Evolutionary conservation across 2,113 vertebrate species (phyloP).

Genomic region (Aptenodytes patagonicus): DNA sequence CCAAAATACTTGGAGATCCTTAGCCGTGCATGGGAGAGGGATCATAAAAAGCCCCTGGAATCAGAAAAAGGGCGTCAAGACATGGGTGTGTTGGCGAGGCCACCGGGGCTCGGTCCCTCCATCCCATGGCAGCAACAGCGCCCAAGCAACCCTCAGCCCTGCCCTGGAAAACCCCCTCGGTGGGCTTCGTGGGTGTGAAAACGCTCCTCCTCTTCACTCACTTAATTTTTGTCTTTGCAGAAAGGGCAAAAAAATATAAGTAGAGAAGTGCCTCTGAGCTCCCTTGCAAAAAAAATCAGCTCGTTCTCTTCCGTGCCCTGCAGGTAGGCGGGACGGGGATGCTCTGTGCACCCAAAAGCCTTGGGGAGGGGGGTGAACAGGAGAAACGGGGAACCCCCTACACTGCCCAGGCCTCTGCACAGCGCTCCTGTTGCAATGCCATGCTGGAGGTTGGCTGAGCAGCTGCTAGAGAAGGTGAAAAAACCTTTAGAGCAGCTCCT

Average conservation of each 20-base stretch:
- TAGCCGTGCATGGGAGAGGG: fast-evolving
- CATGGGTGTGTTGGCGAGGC: fast-evolving
- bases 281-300: fast-evolving
- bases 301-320: background rate
- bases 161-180: fast-evolving
- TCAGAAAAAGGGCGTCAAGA: background rate
- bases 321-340: background rate
- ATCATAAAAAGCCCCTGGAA: background rate
- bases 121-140: background rate
- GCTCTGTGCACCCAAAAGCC: background rate
- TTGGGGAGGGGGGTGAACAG: fast-evolving
- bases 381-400: fast-evolving
- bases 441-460: fast-evolving
- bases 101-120: background rate
- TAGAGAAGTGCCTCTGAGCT: background rate
- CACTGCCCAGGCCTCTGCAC: background rate
- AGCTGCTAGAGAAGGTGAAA: background rate
- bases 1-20: background rate
- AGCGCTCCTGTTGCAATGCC: background rate
- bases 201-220: background rate
- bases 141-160: background rate
- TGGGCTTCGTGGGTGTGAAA: background rate
- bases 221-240: background rate
- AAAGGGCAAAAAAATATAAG: background rate
- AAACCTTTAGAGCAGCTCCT: background rate